phyloP scores from a whole-genome alignment of 1,140 invertebrate genomes.

The Drosophila watanabei region DNA sequence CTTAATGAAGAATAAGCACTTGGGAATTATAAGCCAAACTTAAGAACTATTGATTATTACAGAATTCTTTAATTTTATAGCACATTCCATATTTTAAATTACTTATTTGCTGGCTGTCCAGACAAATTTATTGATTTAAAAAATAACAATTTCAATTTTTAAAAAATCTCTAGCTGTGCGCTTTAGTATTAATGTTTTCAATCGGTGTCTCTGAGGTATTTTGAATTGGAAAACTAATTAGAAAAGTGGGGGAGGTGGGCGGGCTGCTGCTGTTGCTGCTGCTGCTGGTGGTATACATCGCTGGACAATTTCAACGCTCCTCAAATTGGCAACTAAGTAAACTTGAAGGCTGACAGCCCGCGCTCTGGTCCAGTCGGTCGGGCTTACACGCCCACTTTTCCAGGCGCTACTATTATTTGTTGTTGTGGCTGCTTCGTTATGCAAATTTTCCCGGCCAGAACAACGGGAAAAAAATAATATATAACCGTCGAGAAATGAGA shows the following conservation, averaged over 20 bases:
- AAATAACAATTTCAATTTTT: neutral
- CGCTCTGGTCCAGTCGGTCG: conserved; percentile 20
- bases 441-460: conserved; percentile 56
- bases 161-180: neutral
- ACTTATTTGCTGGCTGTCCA: no score
- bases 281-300: conserved; percentile 42
- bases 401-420: conserved; percentile 31
- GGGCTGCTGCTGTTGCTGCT: neutral
- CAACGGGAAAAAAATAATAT: neutral
- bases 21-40: no score
- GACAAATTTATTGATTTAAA: no score
- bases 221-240: conserved; percentile 75
- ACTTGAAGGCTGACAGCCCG: conserved; percentile 66
- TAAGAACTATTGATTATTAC: no score
- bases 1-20: no score
- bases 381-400: conserved; percentile 46
- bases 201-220: neutral
- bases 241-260: conserved; percentile 34
- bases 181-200: neutral
- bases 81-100: no score
- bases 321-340: conserved; percentile 79
- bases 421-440: conserved; percentile 72
- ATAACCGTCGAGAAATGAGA: conserved; percentile 61
- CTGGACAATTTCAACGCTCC: conserved; percentile 64
- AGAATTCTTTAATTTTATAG: no score